Conservation (phyloP, 92 coral and sea anemone genomes). For the Diadumene lineata region DNA sequence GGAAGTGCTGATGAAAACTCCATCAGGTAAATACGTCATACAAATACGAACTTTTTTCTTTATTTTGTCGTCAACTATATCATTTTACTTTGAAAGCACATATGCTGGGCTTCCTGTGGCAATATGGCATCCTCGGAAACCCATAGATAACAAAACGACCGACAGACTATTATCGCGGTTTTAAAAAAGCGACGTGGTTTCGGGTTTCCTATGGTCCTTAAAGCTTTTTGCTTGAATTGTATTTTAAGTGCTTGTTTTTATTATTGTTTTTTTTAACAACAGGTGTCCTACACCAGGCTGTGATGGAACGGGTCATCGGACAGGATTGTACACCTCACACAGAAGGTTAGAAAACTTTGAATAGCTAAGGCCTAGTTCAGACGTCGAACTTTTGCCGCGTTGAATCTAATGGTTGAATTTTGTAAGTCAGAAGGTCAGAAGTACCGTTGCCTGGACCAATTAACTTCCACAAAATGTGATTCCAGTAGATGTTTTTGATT, state of each 20-base stretch:
- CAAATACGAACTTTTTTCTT: neutral
- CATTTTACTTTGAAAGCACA: neutral
- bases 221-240: neutral
- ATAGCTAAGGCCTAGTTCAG: too few relatives aligned
- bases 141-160: too few relatives aligned
- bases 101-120: neutral
- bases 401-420: too few relatives aligned
- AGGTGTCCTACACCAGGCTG: conserved; percentile 98
- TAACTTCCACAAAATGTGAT: too few relatives aligned
- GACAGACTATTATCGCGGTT: too few relatives aligned
- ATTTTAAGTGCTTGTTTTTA: neutral
- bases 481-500: too few relatives aligned
- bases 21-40: conserved; percentile 41
- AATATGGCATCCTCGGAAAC: too few relatives aligned
- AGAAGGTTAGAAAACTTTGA: conserved; percentile 28
- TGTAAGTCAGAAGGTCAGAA: too few relatives aligned
- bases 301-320: conserved; percentile 96
- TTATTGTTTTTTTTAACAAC: neutral
- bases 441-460: too few relatives aligned
- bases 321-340: conserved; percentile 94
- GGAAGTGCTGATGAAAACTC: conserved; percentile 53
- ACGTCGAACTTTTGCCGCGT: too few relatives aligned
- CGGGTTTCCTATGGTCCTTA: too few relatives aligned
- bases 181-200: too few relatives aligned
- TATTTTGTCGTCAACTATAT: neutral